Conservation (phyloP, 2,113 vertebrate species). For the Prochilodus magdalenae region DNA sequence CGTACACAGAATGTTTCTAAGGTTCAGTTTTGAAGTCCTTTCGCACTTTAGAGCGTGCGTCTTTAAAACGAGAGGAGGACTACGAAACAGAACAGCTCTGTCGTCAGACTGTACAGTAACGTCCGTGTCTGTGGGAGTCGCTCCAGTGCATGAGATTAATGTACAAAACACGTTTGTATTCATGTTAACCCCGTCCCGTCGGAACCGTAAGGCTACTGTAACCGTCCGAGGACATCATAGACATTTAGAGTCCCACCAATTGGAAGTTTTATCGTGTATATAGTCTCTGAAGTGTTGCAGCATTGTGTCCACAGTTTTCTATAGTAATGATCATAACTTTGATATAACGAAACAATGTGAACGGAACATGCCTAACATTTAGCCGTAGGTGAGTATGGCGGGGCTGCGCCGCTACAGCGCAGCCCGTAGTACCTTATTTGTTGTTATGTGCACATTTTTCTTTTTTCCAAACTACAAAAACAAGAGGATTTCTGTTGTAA, state of each 20-base stretch:
- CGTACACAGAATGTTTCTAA: slow-evolving; percentile 71
- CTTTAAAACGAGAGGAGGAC: slow-evolving; percentile 55
- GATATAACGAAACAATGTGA: slow-evolving; percentile 69
- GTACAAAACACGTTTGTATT: slow-evolving; percentile 71
- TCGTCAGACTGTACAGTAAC: slow-evolving; percentile 57
- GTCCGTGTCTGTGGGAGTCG: slow-evolving; percentile 66
- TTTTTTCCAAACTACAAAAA: slow-evolving; percentile 48
- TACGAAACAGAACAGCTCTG: slow-evolving; percentile 44
- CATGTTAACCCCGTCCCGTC: slow-evolving; percentile 69
- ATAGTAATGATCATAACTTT: slow-evolving; percentile 75
- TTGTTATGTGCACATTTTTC: slow-evolving; percentile 71
- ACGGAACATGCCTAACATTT: slow-evolving; percentile 53
- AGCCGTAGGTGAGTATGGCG: slow-evolving; percentile 5
- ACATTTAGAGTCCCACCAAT: slow-evolving; percentile 67
- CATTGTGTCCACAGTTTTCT: slow-evolving; percentile 74
- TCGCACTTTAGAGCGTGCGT: neutral
- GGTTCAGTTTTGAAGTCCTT: slow-evolving; percentile 57
- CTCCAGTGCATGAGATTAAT: slow-evolving; percentile 76
- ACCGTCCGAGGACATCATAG: slow-evolving; percentile 63
- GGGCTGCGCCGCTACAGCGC: neutral
- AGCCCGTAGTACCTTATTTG: slow-evolving; percentile 29
- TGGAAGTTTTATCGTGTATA: slow-evolving; percentile 75
- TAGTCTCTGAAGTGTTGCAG: slow-evolving; percentile 72
- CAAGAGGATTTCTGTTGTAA: slow-evolving; percentile 62
- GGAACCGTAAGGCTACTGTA: slow-evolving; percentile 64